Evolutionary conservation across 2,888 invertebrate genomes (phyloP).

Genomic region (Harpalus rufipes): DNA sequence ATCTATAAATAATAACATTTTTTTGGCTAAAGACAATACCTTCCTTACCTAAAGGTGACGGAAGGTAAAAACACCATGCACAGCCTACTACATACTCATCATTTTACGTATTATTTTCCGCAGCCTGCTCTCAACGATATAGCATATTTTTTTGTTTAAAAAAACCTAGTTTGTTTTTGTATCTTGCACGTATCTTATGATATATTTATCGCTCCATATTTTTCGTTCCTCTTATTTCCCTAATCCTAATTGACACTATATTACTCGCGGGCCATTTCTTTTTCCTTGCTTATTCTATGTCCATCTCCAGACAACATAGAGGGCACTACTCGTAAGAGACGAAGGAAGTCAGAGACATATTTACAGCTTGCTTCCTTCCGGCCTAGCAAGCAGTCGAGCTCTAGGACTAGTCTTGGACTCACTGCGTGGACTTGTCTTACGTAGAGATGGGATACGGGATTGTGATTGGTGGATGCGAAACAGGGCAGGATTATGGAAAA

Average conservation of each 20-base stretch:
- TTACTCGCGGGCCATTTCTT: background rate
- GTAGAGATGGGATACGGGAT: background rate
- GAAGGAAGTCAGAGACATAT: constrained; percentile 13
- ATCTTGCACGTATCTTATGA: background rate
- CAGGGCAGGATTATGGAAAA: background rate
- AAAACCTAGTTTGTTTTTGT: too few species aligned
- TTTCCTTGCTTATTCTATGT: background rate
- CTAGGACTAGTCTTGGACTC: background rate
- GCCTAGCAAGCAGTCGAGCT: background rate
- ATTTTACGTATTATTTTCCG: too few species aligned
- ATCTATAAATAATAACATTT: too few species aligned
- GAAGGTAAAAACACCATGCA: too few species aligned
- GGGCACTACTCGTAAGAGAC: background rate
- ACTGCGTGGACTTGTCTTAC: constrained; percentile 5
- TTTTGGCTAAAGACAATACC: too few species aligned
- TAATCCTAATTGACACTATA: constrained; percentile 6
- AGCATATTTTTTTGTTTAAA: too few species aligned
- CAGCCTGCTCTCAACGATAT: too few species aligned
- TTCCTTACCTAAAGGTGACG: too few species aligned
- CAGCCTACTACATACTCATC: too few species aligned
- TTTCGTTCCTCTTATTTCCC: background rate
- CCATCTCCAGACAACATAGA: background rate
- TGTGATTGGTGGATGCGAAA: background rate
- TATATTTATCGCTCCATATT: background rate
- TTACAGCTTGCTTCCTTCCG: constrained; percentile 72